Evolutionary conservation across 2,797 vertebrate genomes (phyloP), one percentile per base, ranked within the genome.

Genomic region (Sebastes diaconus): DNA sequence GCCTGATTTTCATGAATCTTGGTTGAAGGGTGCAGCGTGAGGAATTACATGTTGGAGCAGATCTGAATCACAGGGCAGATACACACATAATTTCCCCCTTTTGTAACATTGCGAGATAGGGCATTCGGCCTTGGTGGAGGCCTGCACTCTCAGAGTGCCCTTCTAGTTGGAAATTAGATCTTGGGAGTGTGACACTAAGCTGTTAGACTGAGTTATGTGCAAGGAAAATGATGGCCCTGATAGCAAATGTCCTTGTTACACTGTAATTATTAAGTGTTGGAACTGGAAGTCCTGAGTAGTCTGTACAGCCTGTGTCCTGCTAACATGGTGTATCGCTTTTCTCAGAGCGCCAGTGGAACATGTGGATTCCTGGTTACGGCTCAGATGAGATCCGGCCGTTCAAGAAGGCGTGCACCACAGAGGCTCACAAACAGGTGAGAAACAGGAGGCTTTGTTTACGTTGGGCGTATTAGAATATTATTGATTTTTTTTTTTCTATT

Each of bases 331-430:
- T 7, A 0, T 58, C 42, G 36, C 29, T 73, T 76, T 81, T 73
- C 27, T 69, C 83, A 99, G 99, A 99, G 84, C 98, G 98, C 67
- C 99, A 99, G 92, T 99, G 98, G 98, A 99, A 99, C 93, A 99
- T 99, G 99, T 99, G 99, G 98, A 99, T 99, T 84, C 99, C 99
- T n/a, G 99, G 99, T 75, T 99, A 98, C 73, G 99, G 99, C 61
- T 99, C 99, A 18, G 99, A 99, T 89, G 99, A 99, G 95, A 99
- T 99, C 88, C 95, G 98, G 81, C 98, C 98, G 6, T 99, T 99
- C 89, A 99, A 99, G 95, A 99, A 99, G 94, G 98, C 99, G 30
- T 99, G 98, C 91, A 99, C 98, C 93, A 99, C 99, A 96, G 99
- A 99, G 96, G 99, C 99, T 87, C 99, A 99, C 93, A 99, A 99